A percentile compares a stretch with the other conserved stretches of the same genome.
These are phyloP conservation scores for Henricia sp. DNA, from an alignment of 53 echinoderm and acorn worm genomes.

Conservation along the genomic window DNA sequence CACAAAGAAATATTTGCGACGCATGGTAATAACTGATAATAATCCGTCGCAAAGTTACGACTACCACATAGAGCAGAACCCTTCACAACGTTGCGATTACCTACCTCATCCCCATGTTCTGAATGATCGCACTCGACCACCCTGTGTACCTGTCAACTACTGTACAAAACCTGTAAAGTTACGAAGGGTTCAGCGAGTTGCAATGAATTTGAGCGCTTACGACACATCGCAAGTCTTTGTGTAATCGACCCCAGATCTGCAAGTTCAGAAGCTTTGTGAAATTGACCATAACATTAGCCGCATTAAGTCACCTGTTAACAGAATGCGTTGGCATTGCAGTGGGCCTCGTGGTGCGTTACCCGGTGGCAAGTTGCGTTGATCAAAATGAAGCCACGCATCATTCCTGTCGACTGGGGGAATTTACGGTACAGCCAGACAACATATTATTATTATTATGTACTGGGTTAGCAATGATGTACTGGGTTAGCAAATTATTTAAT, in stretches of 20 bases:
- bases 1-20: too few species aligned
- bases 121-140: background rate
- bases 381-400: conserved; percentile 38
- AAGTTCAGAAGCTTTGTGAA: too few species aligned
- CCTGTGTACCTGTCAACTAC: background rate
- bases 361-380: conserved; percentile 18
- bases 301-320: conserved; percentile 39
- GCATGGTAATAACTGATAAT: too few species aligned
- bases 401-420: conserved; percentile 32
- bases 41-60: too few species aligned
- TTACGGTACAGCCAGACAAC: conserved; percentile 1
- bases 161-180: background rate
- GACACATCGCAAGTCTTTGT: background rate
- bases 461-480: background rate
- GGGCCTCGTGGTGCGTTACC: background rate
- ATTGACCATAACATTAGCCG: background rate
- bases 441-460: background rate
- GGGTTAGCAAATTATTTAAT: background rate
- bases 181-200: background rate
- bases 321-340: conserved; percentile 39
- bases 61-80: too few species aligned
- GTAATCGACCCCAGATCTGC: too few species aligned
- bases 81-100: too few species aligned
- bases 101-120: too few species aligned
- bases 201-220: background rate